Percentiles rank a stretch among this genome's conserved stretches.
Evolutionary conservation across 2,797 vertebrate genomes (phyloP).

Genomic region (Silurus aristotelis): DNA sequence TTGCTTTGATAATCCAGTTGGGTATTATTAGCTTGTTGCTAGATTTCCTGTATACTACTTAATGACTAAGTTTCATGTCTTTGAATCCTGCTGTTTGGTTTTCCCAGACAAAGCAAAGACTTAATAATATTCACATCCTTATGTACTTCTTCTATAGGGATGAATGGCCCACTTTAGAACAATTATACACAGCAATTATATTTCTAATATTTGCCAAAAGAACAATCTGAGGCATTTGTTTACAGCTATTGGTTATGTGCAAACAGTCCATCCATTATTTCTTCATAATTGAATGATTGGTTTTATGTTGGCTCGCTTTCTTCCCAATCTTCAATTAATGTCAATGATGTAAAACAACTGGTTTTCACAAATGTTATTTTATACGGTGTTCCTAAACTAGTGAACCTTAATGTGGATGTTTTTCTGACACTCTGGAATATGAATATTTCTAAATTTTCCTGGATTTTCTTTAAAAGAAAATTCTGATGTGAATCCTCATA

Average conservation of each 20-base stretch:
- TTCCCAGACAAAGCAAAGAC: too few species aligned
- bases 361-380: neutral
- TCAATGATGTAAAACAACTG: neutral
- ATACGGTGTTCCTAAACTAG: neutral
- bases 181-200: too few species aligned
- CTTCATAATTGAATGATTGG: neutral
- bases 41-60: too few species aligned
- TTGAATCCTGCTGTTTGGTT: too few species aligned
- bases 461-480: neutral
- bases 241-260: neutral
- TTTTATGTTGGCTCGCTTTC: neutral
- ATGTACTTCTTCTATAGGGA: too few species aligned
- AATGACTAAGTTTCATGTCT: too few species aligned
- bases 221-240: neutral
- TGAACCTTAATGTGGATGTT: neutral
- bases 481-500: neutral
- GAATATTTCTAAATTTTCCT: slow-evolving; percentile 16
- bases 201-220: too few species aligned
- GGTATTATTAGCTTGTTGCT: too few species aligned
- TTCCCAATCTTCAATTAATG: neutral
- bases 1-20: neutral
- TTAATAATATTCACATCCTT: too few species aligned
- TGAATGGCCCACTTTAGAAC: too few species aligned
- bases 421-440: neutral
- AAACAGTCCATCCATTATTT: neutral